Conservation (phyloP, 2,888 invertebrate species). For the Iselma pallidipennis region DNA sequence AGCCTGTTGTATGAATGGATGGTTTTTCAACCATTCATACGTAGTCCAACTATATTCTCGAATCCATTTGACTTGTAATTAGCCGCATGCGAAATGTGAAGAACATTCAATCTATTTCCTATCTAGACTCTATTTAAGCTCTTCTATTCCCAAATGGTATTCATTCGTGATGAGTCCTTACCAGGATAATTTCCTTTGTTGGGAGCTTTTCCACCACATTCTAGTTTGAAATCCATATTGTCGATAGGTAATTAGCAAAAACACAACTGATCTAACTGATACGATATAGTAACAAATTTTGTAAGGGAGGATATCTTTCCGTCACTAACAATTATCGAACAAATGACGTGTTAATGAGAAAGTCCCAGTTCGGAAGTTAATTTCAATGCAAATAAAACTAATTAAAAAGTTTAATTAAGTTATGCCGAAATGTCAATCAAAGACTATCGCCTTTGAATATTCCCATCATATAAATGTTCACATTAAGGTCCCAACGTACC, state of each 20-base stretch:
- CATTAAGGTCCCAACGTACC: conserved; percentile 9
- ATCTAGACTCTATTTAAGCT: neutral
- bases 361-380: conserved; percentile 30
- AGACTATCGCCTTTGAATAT: conserved; percentile 26
- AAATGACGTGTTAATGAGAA: conserved; percentile 27
- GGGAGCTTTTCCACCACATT: neutral
- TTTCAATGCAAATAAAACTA: conserved; percentile 42
- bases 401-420: conserved; percentile 44
- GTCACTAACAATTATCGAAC: conserved; percentile 18
- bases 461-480: conserved; percentile 18
- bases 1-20: conserved; percentile 10
- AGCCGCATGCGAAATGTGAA: neutral
- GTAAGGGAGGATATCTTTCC: neutral
- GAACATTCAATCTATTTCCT: neutral
- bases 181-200: neutral
- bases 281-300: neutral
- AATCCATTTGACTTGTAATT: conserved; percentile 18
- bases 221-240: neutral
- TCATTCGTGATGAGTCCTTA: neutral
- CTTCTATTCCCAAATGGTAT: neutral
- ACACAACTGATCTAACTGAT: too few relatives aligned
- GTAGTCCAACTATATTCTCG: neutral
- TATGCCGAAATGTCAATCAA: conserved; percentile 35
- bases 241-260: too few relatives aligned
- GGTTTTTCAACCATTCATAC: conserved; percentile 15